These are phyloP conservation scores for Meriones psammophilus DNA, from an alignment of 2,797 vertebrate species.

Conservation along the genomic window DNA sequence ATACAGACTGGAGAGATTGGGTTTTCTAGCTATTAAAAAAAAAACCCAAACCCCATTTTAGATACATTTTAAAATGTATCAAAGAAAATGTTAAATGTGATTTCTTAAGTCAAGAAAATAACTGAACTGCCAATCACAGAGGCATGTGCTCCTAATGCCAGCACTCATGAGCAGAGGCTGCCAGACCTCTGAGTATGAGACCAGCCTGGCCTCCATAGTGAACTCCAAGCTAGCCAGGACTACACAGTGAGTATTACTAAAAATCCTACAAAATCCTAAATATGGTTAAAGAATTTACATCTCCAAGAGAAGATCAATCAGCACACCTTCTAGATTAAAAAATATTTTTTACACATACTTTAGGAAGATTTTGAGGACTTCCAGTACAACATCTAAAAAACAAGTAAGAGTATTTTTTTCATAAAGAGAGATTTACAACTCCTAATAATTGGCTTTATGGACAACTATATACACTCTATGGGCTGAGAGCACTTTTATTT, in stretches of 20 bases:
- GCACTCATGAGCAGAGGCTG: neutral
- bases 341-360: constrained; percentile 13
- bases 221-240: neutral
- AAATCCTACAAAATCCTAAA: neutral
- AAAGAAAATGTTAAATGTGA: neutral
- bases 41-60: neutral
- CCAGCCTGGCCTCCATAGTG: neutral
- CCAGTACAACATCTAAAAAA: constrained; percentile 57
- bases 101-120: constrained; percentile 53
- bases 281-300: neutral
- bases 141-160: neutral
- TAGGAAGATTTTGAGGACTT: constrained; percentile 67
- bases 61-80: neutral
- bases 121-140: neutral
- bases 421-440: constrained; percentile 34
- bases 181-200: too few species aligned
- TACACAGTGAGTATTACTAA: neutral
- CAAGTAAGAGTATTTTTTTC: constrained; percentile 26
- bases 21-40: constrained; percentile 13
- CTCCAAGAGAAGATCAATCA: constrained; percentile 24
- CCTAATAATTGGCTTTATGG: neutral
- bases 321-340: constrained; percentile 27
- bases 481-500: constrained; percentile 29
- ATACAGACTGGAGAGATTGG: neutral
- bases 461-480: neutral